A percentile compares a stretch with the other conserved stretches of the same genome.
Conservation (phyloP, 1,140 invertebrate species). For the Bombus fervidus region DNA sequence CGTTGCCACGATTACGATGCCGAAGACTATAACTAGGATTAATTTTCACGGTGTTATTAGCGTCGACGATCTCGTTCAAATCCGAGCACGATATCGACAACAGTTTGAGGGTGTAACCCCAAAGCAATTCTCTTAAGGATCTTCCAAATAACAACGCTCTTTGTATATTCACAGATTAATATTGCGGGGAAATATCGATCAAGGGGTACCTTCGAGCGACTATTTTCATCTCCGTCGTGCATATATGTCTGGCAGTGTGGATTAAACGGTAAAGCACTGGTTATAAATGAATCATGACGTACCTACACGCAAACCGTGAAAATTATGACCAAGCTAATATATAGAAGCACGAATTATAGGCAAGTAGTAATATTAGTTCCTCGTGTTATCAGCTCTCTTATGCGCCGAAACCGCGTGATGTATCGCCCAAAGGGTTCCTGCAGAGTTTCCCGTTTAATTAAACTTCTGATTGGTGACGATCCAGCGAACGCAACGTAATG, state of each 20-base stretch:
- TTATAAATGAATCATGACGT: conserved; percentile 37
- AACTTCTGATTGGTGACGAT: conserved; percentile 71
- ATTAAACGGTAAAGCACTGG: conserved; percentile 23
- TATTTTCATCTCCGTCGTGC: background rate
- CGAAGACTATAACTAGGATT: conserved; percentile 13
- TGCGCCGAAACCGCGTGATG: conserved; percentile 63
- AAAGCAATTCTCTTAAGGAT: background rate
- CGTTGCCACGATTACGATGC: background rate
- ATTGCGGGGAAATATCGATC: background rate
- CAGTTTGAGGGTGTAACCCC: background rate
- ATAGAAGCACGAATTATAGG: background rate
- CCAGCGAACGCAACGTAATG: conserved; percentile 49
- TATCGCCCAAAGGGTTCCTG: conserved; percentile 64
- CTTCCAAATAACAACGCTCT: background rate
- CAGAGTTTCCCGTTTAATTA: conserved; percentile 70
- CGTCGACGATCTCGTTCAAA: background rate
- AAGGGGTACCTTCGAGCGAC: background rate
- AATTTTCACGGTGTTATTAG: conserved; percentile 17
- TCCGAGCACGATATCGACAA: background rate
- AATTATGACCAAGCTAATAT: conserved; percentile 23
- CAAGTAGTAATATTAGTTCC: conserved; percentile 5
- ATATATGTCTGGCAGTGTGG: background rate
- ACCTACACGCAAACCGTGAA: conserved; percentile 20
- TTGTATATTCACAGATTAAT: background rate
- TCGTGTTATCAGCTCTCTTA: conserved; percentile 44